Evolutionary conservation across 2,888 invertebrate genomes (phyloP).

Genomic region (Ectobius pallidus): DNA sequence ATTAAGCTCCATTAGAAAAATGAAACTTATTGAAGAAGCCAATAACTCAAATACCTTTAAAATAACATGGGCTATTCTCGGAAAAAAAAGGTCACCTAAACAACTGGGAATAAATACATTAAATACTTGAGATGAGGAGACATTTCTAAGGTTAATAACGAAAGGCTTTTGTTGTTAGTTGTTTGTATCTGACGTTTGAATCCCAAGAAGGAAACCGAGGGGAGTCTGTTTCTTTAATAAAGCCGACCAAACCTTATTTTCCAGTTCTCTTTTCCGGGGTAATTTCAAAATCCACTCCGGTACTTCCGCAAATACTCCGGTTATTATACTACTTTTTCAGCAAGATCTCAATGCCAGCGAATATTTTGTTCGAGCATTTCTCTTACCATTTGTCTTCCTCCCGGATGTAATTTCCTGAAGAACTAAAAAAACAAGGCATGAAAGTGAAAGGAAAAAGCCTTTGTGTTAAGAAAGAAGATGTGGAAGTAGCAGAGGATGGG

Average conservation of each 20-base stretch:
- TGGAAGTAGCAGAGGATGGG: not conserved
- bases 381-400: constrained; percentile 11
- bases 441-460: constrained; percentile 4
- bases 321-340: not conserved
- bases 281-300: not conserved
- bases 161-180: too few species aligned
- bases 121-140: too few species aligned
- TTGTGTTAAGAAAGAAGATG: constrained; percentile 10
- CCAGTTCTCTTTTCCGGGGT: not conserved
- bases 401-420: constrained; percentile 5
- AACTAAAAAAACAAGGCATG: constrained; percentile 4
- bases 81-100: too few species aligned
- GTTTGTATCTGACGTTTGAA: not conserved
- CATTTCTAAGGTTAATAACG: too few species aligned
- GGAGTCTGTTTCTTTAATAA: not conserved
- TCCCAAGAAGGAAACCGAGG: not conserved
- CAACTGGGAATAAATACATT: too few species aligned
- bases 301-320: not conserved
- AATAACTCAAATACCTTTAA: too few species aligned
- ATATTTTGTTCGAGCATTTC: not conserved
- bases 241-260: not conserved
- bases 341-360: not conserved
- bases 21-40: too few species aligned
- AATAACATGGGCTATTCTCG: too few species aligned
- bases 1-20: too few species aligned